Conservation (phyloP, 2,797 vertebrate genomes). For the Fundulus diaphanus region DNA sequence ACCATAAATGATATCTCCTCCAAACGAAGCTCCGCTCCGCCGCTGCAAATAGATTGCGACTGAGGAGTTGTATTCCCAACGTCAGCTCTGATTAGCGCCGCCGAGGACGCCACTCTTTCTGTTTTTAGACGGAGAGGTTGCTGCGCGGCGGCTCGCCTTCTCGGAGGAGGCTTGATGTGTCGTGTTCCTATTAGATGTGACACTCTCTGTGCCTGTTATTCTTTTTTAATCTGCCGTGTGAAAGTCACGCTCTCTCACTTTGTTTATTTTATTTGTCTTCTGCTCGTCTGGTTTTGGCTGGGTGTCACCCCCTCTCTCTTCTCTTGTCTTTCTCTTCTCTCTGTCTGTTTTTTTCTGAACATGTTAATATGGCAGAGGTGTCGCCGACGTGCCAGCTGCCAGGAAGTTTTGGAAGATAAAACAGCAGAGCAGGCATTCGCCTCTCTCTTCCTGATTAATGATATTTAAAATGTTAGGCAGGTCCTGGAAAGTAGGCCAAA, state of each 20-base stretch:
- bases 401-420: constrained; percentile 39
- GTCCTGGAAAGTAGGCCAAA: constrained; percentile 50
- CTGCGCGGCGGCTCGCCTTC: constrained; percentile 52
- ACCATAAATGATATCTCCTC: constrained; percentile 60
- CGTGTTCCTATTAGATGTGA: constrained; percentile 75
- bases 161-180: constrained; percentile 59
- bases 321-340: constrained; percentile 10
- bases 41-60: constrained; percentile 64
- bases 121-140: constrained; percentile 60
- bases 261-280: constrained; percentile 27
- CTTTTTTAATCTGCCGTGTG: constrained; percentile 65
- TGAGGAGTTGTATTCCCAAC: constrained; percentile 61
- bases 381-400: constrained; percentile 27
- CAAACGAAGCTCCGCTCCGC: constrained; percentile 55
- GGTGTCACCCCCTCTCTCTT: constrained; percentile 17
- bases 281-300: constrained; percentile 11
- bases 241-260: constrained; percentile 54
- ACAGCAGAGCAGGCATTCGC: constrained; percentile 5
- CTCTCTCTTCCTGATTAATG: constrained; percentile 37
- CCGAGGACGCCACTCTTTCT: constrained; percentile 30
- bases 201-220: constrained; percentile 66
- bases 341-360: constrained; percentile 3
- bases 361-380: constrained; percentile 40
- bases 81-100: constrained; percentile 67
- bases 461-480: constrained; percentile 27